These are phyloP conservation scores for Microplitis deprimator DNA, from an alignment of 2,888 invertebrate species.

Conservation along the genomic window DNA sequence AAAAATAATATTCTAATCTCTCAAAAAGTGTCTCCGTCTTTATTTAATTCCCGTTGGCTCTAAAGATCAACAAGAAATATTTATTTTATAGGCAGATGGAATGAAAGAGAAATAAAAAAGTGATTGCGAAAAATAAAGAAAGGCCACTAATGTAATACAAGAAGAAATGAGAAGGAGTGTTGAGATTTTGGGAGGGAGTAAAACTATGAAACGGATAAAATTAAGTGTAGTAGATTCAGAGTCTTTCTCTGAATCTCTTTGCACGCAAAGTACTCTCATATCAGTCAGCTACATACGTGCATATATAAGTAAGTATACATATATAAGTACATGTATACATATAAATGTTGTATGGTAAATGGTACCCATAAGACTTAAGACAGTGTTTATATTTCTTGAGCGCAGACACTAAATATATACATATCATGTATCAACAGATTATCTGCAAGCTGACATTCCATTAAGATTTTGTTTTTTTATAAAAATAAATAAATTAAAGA, in stretches of 20 bases:
- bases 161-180: conserved; percentile 4
- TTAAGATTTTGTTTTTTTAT: not conserved
- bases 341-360: not conserved
- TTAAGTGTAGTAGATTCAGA: not conserved
- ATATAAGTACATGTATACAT: not conserved
- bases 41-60: conserved; percentile 17
- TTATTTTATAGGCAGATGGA: not conserved
- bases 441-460: not conserved
- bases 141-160: not conserved
- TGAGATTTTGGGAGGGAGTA: not conserved
- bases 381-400: not conserved
- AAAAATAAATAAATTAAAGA: not conserved
- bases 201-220: not conserved
- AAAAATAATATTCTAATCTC: not conserved
- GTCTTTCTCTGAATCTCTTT: conserved; percentile 14
- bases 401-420: not conserved
- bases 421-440: not conserved
- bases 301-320: not conserved
- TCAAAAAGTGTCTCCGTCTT: not conserved
- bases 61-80: conserved; percentile 3
- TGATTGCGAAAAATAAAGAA: not conserved
- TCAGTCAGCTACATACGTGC: not conserved
- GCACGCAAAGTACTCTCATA: not conserved
- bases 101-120: not conserved
- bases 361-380: not conserved